phyloP scores from a whole-genome alignment of 2,113 vertebrate genomes.

The Cyprinodon brontotheroides region DNA sequence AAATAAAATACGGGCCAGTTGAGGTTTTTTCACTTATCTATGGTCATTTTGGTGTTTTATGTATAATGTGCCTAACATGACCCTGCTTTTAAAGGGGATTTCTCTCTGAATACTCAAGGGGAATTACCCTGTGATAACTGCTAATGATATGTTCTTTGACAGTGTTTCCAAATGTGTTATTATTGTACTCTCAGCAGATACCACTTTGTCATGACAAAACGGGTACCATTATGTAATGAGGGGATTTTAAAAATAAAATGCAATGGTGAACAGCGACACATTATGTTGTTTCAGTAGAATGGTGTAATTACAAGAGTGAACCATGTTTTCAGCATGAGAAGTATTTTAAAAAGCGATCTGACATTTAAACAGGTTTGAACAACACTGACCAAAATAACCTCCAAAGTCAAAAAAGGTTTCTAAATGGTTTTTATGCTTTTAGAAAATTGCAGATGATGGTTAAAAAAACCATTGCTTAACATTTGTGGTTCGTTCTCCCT shows the following conservation, averaged over 20 bases:
- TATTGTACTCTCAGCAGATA: slow-evolving; percentile 22
- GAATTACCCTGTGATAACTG: slow-evolving; percentile 50
- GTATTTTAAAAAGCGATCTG: background rate
- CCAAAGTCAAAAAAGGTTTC: background rate
- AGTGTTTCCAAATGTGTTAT: slow-evolving; percentile 35
- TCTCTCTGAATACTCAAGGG: slow-evolving; percentile 35
- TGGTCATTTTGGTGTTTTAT: slow-evolving; percentile 5
- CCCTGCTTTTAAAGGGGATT: slow-evolving; percentile 41
- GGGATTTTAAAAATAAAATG: slow-evolving; percentile 8
- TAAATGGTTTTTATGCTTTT: background rate
- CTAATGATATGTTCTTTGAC: slow-evolving; percentile 25
- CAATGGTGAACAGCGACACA: slow-evolving; percentile 14
- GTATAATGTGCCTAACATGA: slow-evolving; percentile 41
- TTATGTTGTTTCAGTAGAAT: background rate
- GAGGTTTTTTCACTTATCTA: slow-evolving; percentile 30
- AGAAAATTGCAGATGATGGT: background rate
- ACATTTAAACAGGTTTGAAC: background rate
- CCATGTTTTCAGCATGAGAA: background rate
- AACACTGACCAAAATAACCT: background rate
- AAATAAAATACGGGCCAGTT: slow-evolving; percentile 19
- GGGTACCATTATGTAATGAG: slow-evolving; percentile 5
- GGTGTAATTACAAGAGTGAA: background rate
- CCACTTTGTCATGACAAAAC: slow-evolving; percentile 16
- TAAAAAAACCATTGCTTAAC: background rate
- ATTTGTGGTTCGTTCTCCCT: too few species aligned